Percentiles rank a stretch among this genome's conserved stretches.
Evolutionary conservation across 2,113 vertebrate genomes (phyloP).

Genomic region (Heteronetta atricapilla): DNA sequence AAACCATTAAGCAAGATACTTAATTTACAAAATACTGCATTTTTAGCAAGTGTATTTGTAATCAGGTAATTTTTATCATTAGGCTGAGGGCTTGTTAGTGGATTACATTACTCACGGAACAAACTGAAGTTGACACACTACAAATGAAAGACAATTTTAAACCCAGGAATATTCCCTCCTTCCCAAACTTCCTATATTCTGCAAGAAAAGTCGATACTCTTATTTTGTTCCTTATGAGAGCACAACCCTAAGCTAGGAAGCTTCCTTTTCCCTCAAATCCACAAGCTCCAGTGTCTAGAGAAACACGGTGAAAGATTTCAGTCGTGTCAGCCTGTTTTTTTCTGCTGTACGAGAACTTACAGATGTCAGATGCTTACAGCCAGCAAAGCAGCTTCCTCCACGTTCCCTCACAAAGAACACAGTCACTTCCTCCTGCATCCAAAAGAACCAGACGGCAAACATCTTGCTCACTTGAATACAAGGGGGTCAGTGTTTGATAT

Average conservation of each 20-base stretch:
- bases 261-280: neutral
- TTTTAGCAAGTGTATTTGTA: neutral
- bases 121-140: neutral
- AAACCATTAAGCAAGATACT: neutral
- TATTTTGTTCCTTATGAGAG: neutral
- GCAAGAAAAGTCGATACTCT: neutral
- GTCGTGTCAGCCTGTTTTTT: neutral
- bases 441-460: neutral
- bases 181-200: neutral
- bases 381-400: neutral
- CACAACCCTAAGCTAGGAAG: neutral
- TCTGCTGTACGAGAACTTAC: neutral
- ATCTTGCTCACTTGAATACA: neutral
- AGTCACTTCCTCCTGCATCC: neutral
- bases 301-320: neutral
- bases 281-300: neutral
- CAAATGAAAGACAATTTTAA: neutral
- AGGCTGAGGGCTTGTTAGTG: rapidly evolving
- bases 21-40: rapidly evolving
- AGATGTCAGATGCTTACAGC: neutral
- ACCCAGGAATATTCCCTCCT: neutral
- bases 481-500: neutral
- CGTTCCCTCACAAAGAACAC: neutral
- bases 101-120: neutral
- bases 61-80: neutral